Conservation (phyloP, 1,140 invertebrate genomes). For the Adoxophyes honmai region DNA sequence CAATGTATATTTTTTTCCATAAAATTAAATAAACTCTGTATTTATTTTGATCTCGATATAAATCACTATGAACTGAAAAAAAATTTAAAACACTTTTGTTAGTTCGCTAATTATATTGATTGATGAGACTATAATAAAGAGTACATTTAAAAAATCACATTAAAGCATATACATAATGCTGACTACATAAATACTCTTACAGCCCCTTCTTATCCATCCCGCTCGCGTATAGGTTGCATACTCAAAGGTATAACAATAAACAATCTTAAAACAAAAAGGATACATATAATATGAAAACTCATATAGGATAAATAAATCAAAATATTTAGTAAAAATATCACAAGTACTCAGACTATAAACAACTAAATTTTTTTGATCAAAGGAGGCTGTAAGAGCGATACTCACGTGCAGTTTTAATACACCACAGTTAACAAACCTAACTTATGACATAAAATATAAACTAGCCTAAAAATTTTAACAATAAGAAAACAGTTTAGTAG, state of each 20-base stretch:
- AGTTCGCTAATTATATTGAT: conserved; percentile 74
- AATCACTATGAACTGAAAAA: conserved; percentile 76
- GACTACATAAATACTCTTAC: conserved; percentile 75
- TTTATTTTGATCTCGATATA: conserved; percentile 76
- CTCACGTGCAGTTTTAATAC: conserved; percentile 70
- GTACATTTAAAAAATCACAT: conserved; percentile 78
- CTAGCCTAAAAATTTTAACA: conserved; percentile 77
- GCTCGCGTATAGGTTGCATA: conserved; percentile 34
- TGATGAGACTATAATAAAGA: conserved; percentile 77
- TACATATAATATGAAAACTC: conserved; percentile 17
- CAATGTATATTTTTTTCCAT: conserved; percentile 72
- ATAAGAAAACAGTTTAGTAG: conserved; percentile 63
- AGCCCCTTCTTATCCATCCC: conserved; percentile 42
- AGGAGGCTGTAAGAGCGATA: conserved; percentile 58
- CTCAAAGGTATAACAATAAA: conserved; percentile 67
- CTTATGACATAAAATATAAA: conserved; percentile 71
- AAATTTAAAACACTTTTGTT: conserved; percentile 76
- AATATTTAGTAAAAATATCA: conserved; percentile 62
- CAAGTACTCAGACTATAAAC: conserved; percentile 68
- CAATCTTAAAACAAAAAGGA: conserved; percentile 56
- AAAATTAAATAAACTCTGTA: conserved; percentile 78
- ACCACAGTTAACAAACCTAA: conserved; percentile 76
- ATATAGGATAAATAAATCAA: conserved; percentile 50
- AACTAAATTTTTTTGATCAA: conserved; percentile 57
- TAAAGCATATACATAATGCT: conserved; percentile 78